phyloP scores from a whole-genome alignment of 2,888 invertebrate species.

The Gortyna flavago region DNA sequence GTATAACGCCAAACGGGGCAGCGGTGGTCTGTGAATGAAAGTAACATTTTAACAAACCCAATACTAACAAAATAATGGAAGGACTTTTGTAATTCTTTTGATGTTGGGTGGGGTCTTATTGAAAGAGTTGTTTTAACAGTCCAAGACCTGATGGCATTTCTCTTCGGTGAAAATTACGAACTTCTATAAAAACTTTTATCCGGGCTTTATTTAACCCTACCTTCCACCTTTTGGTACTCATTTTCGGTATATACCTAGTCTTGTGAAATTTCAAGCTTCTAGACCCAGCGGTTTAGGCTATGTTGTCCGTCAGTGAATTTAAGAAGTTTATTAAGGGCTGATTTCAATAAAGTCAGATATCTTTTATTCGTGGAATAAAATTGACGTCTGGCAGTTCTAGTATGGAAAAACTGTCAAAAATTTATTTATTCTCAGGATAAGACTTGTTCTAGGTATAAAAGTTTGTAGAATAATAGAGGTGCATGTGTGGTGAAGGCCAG shows the following conservation, averaged over 20 bases:
- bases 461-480: neutral
- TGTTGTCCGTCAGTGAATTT: neutral
- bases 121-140: neutral
- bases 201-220: neutral
- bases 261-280: neutral
- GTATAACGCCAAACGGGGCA: conserved; percentile 12
- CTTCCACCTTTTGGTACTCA: no score
- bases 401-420: no score
- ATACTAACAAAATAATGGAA: neutral
- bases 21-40: neutral
- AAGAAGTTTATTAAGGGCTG: neutral
- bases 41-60: neutral
- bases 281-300: neutral
- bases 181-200: neutral
- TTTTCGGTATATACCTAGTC: neutral
- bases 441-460: no score
- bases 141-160: no score
- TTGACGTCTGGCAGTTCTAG: no score
- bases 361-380: no score
- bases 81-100: neutral
- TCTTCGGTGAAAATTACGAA: neutral
- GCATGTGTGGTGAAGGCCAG: no score
- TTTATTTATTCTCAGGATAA: no score
- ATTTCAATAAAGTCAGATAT: no score
- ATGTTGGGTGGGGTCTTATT: no score